Evolutionary conservation across 2,113 vertebrate species (phyloP).

Genomic region (Pithys albifrons): DNA sequence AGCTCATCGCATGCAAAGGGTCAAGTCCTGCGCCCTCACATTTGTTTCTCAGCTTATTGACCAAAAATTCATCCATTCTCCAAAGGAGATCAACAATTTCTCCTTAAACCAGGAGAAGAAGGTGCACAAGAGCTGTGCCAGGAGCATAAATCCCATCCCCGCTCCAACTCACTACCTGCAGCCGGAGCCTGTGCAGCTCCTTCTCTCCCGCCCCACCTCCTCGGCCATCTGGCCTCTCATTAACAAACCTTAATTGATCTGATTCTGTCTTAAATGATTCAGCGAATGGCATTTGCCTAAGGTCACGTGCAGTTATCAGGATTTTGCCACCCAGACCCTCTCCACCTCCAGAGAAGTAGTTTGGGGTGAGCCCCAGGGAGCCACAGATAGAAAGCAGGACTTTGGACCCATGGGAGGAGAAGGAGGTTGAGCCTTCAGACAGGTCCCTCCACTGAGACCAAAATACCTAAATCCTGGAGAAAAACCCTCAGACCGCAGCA

Average conservation of each 20-base stretch:
- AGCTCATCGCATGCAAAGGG: not conserved
- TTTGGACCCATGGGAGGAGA: not conserved
- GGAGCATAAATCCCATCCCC: not conserved
- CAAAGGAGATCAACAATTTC: not conserved
- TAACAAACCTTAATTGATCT: slow-evolving; percentile 54
- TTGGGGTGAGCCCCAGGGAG: not conserved
- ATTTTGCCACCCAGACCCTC: not conserved
- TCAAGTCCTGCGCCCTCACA: not conserved
- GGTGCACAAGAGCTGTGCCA: not conserved
- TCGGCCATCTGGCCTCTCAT: slow-evolving; percentile 13
- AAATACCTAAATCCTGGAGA: not conserved
- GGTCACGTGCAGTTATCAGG: not conserved
- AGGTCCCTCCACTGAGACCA: fast-evolving
- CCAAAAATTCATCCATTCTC: not conserved
- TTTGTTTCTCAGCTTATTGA: not conserved
- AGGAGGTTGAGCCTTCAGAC: not conserved
- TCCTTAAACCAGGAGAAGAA: not conserved
- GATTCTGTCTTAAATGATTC: slow-evolving; percentile 50
- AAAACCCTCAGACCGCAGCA: not conserved
- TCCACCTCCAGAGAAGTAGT: not conserved
- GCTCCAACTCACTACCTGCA: not conserved
- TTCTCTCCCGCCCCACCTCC: not conserved
- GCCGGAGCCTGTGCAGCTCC: not conserved
- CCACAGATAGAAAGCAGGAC: not conserved
- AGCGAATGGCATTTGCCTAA: not conserved